A percentile compares a stretch with the other conserved stretches of the same genome.
These are phyloP conservation scores for Empis stercorea DNA, from an alignment of 2,888 invertebrate species.

Conservation along the genomic window DNA sequence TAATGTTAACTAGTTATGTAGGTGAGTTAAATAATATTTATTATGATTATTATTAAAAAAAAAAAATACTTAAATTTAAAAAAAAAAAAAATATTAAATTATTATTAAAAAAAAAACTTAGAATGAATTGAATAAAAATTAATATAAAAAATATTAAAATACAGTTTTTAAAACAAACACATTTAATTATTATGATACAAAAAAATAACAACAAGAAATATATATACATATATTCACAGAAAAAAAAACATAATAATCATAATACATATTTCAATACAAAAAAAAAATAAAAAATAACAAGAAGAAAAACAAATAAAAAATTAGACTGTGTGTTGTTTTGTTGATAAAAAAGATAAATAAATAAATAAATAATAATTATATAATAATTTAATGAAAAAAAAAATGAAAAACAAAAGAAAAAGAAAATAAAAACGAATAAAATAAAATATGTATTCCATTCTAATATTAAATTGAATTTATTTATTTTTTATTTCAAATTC, in stretches of 20 bases:
- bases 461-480: constrained; percentile 2
- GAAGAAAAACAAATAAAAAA: no score
- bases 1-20: constrained; percentile 35
- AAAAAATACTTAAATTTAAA: constrained; percentile 11
- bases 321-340: constrained; percentile 32
- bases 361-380: constrained; percentile 5
- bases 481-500: no score
- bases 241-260: constrained; percentile 11
- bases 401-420: constrained; percentile 11
- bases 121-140: constrained; percentile 22
- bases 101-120: constrained; percentile 18
- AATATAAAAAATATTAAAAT: constrained; percentile 19
- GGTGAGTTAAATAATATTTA: constrained; percentile 32
- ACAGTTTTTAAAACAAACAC: constrained; percentile 10
- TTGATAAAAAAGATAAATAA: constrained; percentile 9
- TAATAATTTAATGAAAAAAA: constrained; percentile 9
- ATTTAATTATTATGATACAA: constrained; percentile 9
- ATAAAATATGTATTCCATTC: constrained; percentile 17
- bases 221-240: constrained; percentile 11
- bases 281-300: no score
- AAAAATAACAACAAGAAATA: no score
- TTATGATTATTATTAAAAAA: constrained; percentile 18
- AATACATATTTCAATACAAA: constrained; percentile 11
- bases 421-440: constrained; percentile 10
- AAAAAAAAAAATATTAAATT: constrained; percentile 12